Evolutionary conservation across 2,113 vertebrate genomes (phyloP).

Genomic region (Onychorhynchus coronatus): DNA sequence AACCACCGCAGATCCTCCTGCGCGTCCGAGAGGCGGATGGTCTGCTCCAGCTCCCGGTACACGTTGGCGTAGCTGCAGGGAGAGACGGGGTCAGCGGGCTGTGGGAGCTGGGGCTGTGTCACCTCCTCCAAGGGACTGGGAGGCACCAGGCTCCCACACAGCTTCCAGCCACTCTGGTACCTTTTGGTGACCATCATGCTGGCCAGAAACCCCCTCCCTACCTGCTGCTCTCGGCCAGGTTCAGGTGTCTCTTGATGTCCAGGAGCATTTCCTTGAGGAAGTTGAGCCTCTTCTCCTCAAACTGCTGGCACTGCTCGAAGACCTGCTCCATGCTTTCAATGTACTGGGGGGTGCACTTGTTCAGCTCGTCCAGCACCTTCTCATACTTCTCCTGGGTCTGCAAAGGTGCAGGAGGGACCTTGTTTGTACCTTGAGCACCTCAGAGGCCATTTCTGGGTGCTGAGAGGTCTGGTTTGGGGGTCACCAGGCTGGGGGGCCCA

Average conservation of each 20-base stretch:
- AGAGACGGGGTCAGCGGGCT: neutral
- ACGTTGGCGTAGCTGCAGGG: conserved; percentile 83
- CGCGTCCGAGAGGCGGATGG: conserved; percentile 85
- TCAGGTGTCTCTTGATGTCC: conserved; percentile 96
- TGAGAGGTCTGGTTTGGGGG: neutral
- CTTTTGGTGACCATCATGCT: accelerated
- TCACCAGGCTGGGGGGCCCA: neutral
- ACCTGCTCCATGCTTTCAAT: conserved; percentile 97
- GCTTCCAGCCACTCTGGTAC: neutral
- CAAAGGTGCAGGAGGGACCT: neutral
- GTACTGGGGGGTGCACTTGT: conserved; percentile 91
- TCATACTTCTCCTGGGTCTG: conserved; percentile 97
- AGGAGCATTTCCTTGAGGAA: conserved; percentile 96
- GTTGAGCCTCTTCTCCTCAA: conserved; percentile 93
- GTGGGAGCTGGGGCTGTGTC: neutral
- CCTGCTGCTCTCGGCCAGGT: conserved; percentile 93
- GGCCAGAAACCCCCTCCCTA: conserved; percentile 13
- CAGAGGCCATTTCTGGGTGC: neutral
- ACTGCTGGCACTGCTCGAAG: conserved; percentile 97
- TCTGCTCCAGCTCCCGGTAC: conserved; percentile 94
- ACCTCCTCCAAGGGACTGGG: neutral
- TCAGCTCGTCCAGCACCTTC: conserved; percentile 93
- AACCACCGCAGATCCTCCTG: conserved; percentile 99
- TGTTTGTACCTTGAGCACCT: neutral
- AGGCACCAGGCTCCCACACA: accelerated